Evolutionary conservation across 1,140 invertebrate genomes (phyloP).

Genomic region (Theocolax elegans): DNA sequence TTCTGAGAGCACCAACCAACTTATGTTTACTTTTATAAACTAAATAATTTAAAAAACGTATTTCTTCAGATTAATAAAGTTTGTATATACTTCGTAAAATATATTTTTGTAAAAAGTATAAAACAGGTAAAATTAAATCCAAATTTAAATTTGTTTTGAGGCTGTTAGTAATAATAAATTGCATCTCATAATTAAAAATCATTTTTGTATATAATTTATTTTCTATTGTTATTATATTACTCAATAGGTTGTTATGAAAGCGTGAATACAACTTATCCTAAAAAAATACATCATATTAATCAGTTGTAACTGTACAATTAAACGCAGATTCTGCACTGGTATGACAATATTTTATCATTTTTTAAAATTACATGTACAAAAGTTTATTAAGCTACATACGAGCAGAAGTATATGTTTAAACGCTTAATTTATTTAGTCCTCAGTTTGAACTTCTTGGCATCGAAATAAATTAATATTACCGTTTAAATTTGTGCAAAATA

Average conservation of each 20-base stretch:
- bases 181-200: conserved; percentile 19
- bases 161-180: no score
- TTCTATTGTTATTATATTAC: conserved; percentile 14
- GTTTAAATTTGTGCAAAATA: conserved; percentile 7
- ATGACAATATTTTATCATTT: neutral
- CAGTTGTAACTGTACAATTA: conserved; percentile 24
- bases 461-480: conserved; percentile 18
- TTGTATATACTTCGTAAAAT: no score
- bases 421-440: neutral
- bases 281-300: conserved; percentile 15
- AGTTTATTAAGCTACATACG: conserved; percentile 13
- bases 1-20: no score
- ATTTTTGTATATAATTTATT: conserved; percentile 17
- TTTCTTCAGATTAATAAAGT: no score
- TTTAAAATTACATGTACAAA: conserved; percentile 34
- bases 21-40: no score
- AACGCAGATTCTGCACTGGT: neutral
- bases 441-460: neutral
- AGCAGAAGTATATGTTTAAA: neutral
- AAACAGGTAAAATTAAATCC: no score
- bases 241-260: conserved; percentile 15
- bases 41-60: no score
- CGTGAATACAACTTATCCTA: conserved; percentile 21
- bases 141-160: no score
- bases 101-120: no score